Evolutionary conservation across 2,113 vertebrate genomes (phyloP), one percentile per base, ranked within the genome.

Genomic region (Vimba vimba): DNA sequence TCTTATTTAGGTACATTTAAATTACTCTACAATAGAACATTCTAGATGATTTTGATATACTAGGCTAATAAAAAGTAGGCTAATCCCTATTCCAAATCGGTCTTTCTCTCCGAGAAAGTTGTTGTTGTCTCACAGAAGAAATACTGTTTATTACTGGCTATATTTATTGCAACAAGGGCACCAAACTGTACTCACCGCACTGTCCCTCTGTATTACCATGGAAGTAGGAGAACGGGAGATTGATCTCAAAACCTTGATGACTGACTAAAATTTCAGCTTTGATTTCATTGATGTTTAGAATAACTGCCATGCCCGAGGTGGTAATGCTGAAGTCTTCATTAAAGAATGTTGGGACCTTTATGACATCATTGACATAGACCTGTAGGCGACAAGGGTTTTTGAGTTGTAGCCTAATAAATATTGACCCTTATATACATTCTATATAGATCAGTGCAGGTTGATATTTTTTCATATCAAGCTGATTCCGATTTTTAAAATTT

Each of bases 171-270:
- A 66, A 4, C 39, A n/a, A 82, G 13, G 55, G 9, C 43, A 79
- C 77, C 17, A 8, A 17, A n/a, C 36, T 9, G 57, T 59, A 47
- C 97, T 94, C 94, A 99, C 98, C 98, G 43, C 98, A 99, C 75
- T 98, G 98, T 87, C 98, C 98, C 91, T 98, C 96, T 0, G 97
- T 98, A 91, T 99, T 99, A 91, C 93, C 88, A 74, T 92, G 86
- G 77, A 99, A 99, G 86, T 92, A 93, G 79, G 94, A 95, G 91
- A 91, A 94, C 2, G 97, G 96, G 52, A 99, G 87, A 10, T 94
- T 93, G 74, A 98, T 69, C 0, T 84, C 94, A 92, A 97, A 98
- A 77, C 92, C 90, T 85, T 96, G 55, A 17, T 96, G 96, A 2
- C 93, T 95, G 81, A 97, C 97, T 55, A 87, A 93, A 90, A 98